phyloP scores from a whole-genome alignment of 2,888 invertebrate species.

The Sinelater perroti region DNA sequence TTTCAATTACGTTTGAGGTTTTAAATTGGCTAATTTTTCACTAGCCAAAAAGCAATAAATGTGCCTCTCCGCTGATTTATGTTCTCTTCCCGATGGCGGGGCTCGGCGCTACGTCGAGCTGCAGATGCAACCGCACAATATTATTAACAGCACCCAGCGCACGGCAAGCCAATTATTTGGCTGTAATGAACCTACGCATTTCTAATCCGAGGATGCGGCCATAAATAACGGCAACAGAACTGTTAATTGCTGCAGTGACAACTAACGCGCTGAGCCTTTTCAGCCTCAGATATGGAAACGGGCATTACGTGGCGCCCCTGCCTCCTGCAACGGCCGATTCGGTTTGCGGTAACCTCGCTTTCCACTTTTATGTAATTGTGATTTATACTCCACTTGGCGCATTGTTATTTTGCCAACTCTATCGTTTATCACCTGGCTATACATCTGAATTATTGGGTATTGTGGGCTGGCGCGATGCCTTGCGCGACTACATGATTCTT shows the following conservation, averaged over 20 bases:
- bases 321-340: slow-evolving; percentile 8
- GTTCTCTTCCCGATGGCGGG: too few species aligned
- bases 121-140: slow-evolving; percentile 6
- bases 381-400: slow-evolving; percentile 19
- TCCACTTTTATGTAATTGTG: slow-evolving; percentile 32
- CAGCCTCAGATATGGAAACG: slow-evolving; percentile 17
- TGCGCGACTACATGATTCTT: not conserved
- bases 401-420: slow-evolving; percentile 30
- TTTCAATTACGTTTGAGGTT: too few species aligned
- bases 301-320: not conserved
- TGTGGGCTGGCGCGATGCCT: not conserved
- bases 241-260: slow-evolving; percentile 29
- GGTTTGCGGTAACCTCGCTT: slow-evolving; percentile 14
- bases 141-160: slow-evolving; percentile 2
- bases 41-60: too few species aligned
- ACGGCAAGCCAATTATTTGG: slow-evolving; percentile 16
- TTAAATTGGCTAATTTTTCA: too few species aligned
- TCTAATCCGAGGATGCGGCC: slow-evolving; percentile 16
- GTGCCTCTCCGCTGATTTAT: too few species aligned
- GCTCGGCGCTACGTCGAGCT: slow-evolving; percentile 14
- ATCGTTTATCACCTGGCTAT: slow-evolving; percentile 14
- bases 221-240: slow-evolving; percentile 26
- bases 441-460: slow-evolving; percentile 14
- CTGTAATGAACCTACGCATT: slow-evolving; percentile 59
- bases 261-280: slow-evolving; percentile 14